Evolutionary conservation across 2,888 invertebrate species (phyloP), one percentile per base, ranked within the genome.

Genomic region (Mythimna loreyi): DNA sequence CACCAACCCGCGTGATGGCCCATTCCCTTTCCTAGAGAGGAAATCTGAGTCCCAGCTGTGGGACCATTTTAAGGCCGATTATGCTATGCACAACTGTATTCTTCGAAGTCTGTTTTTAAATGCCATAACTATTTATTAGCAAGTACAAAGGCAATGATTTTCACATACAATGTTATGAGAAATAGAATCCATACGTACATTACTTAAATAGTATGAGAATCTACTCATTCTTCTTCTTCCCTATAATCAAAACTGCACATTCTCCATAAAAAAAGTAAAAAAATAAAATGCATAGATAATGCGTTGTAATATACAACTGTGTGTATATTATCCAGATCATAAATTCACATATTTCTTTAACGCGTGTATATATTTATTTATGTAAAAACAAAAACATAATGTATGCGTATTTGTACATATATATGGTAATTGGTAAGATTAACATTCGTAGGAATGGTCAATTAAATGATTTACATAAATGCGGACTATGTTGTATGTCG

Each of bases 381-480:
- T 66, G 64, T 67, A 61, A 75, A 78, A 69, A 68, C n/a, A 52
- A 49, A 62, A 13, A 55, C 55, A 61, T 80, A 36, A 75, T 21
- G 19, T 47, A 78, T 65, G 61, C 52, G 56, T 63, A 47, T 60
- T 47, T 49, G 33, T 66, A 75, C 62, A 78, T 63, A 69, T 60
- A 52, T 64, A 71, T 62, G 72, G 40, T 71, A 73, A 78, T 75
- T 49, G 28, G 16, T 16, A 33, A 55, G 11, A 67, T 70, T 70
- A 58, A 58, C 56, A 66, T 75, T 72, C 11, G 50, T 60, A 67
- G 40, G 70, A 64, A 73, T 80, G 67, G 49, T 40, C 77, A 73
- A 82, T 81, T 82, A 80, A 61, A 67, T 56, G 40, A 81, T 81
- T 80, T 67, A 65, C 71, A 73, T 74, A 64, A 21, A 47, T 43